Evolutionary conservation across 2,888 invertebrate species (phyloP), one percentile per base, ranked within the genome.

Genomic region (Boloria selene): DNA sequence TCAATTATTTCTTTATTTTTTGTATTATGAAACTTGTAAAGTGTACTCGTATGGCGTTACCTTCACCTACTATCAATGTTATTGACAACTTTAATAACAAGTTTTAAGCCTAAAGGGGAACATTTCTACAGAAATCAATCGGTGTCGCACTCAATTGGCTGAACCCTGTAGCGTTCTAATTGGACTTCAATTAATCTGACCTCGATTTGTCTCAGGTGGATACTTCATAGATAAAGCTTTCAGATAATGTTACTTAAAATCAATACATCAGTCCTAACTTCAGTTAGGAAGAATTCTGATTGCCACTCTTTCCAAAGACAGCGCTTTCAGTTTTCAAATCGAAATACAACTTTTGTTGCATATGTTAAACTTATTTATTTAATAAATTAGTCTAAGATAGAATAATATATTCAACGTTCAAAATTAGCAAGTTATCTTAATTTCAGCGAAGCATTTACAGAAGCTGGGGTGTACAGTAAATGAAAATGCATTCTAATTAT

Each of bases 11-110:
- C 0, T 47, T 31, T 17, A 17, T 58, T 18, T 52, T 17, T 49
- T 49, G 5, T 44, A 13, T n/a, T 52, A 13, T 18, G 31, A 18
- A 14, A 45, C 16, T 31, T 52, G 58, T 64, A 45, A n/a, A 56
- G 47, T 38, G 31, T 42, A 50, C 13, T 52, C 16, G 44, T 61
- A 62, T 50, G 22, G 17, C 31, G 22, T 50, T 42, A 45, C 65
- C 68, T 68, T 68, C 62, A 65, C 68, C 68, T 65, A 65, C 45
- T 68, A 64, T 65, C 16, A 14, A 58, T 17, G 56, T 49, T 61
- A 65, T 54, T 68, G 65, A 65, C 65, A 50, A n/a, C 60, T 55
- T 45, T 60, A 65, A 64, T 50, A 65, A 62, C 65, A 50, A 31
- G 61, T 68, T 62, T 68, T 53, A 55, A 50, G 58, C 26, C 44